Conservation (phyloP, 2,888 invertebrate species). For the Cantharis nigra region DNA sequence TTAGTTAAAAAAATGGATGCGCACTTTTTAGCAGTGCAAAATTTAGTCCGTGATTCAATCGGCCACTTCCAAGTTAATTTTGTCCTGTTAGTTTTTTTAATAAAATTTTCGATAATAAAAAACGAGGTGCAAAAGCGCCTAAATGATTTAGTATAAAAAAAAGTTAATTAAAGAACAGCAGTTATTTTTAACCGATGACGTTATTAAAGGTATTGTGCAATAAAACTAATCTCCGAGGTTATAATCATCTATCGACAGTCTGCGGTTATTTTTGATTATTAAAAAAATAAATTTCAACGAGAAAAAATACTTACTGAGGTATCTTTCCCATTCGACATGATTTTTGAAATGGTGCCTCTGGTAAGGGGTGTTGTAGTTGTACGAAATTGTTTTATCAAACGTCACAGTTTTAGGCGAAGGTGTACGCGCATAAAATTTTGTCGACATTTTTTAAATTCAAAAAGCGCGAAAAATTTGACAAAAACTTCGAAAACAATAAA, state of each 20-base stretch:
- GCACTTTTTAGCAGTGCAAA: background rate
- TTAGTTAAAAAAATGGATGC: background rate
- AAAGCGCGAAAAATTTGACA: background rate
- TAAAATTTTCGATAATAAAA: background rate
- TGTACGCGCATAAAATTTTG: constrained; percentile 66
- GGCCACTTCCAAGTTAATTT: background rate
- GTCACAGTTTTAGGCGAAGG: constrained; percentile 69
- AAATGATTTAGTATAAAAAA: background rate
- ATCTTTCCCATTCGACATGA: constrained; percentile 58
- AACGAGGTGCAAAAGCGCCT: background rate
- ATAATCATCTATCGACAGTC: background rate
- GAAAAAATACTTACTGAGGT: constrained; percentile 58
- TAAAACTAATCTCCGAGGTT: background rate
- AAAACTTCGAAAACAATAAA: constrained; percentile 6
- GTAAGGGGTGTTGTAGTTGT: constrained; percentile 58
- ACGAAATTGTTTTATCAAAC: constrained; percentile 65
- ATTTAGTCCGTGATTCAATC: background rate
- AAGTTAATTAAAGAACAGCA: background rate
- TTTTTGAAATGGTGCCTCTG: constrained; percentile 46
- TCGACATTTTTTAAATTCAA: constrained; percentile 14
- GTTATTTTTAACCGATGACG: background rate
- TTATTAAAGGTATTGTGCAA: background rate
- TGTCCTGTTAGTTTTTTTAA: background rate
- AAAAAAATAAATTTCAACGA: background rate
- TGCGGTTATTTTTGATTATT: background rate